Conservation (phyloP, 1,140 invertebrate species). For the Drosophila burlai region DNA sequence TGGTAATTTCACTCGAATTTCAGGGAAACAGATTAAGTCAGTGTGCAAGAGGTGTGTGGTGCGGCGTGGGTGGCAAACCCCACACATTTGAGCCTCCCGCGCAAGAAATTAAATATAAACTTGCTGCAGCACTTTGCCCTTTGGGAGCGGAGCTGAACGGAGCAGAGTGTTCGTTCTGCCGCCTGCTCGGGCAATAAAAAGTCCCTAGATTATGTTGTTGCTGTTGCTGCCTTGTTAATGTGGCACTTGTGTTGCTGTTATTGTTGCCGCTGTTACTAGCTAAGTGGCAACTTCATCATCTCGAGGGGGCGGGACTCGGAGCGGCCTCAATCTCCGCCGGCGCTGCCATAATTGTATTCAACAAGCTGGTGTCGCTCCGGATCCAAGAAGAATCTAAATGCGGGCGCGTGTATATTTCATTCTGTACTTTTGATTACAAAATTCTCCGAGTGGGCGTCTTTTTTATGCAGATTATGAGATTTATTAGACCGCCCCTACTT, state of each 20-base stretch:
- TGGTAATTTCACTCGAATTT: neutral
- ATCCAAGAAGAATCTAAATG: conserved; percentile 42
- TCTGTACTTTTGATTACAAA: conserved; percentile 56
- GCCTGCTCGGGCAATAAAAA: conserved; percentile 69
- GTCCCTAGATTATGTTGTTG: conserved; percentile 66
- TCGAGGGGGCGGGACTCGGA: conserved; percentile 26
- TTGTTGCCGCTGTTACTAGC: conserved; percentile 58
- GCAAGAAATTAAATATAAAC: conserved; percentile 80
- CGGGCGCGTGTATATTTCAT: conserved; percentile 49
- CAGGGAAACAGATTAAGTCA: neutral
- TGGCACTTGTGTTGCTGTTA: conserved; percentile 59
- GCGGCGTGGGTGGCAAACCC: neutral
- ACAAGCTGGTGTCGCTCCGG: conserved; percentile 79
- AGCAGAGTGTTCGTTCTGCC: conserved; percentile 19
- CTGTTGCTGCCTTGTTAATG: conserved; percentile 54
- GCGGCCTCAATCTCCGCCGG: conserved; percentile 67
- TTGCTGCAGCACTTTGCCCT: conserved; percentile 65
- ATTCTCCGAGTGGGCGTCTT: conserved; percentile 26
- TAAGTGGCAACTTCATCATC: conserved; percentile 81
- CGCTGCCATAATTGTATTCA: conserved; percentile 78
- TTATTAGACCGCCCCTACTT: conserved; percentile 59
- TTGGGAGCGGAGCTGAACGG: conserved; percentile 21
- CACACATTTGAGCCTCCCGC: conserved; percentile 51
- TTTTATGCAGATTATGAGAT: conserved; percentile 77
- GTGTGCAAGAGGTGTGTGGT: conserved; percentile 3